Conservation (phyloP, 2,888 invertebrate genomes). For the Cepaea hortensis region DNA sequence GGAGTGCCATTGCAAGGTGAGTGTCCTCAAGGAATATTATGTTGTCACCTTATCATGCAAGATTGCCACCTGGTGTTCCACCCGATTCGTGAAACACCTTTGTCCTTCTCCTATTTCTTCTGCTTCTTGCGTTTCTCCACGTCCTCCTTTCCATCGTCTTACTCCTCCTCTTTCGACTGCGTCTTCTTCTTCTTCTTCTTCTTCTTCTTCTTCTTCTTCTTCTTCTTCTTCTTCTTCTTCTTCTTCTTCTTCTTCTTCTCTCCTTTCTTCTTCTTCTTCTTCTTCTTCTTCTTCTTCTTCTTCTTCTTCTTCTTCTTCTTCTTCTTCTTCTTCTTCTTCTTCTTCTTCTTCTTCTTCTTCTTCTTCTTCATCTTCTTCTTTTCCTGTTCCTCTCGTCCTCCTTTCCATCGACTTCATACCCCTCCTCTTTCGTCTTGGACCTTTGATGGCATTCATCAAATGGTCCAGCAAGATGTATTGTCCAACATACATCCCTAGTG, state of each 20-base stretch:
- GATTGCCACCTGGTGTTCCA: too few relatives aligned
- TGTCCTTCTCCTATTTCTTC: conserved; percentile 8
- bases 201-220: too few relatives aligned
- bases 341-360: background rate
- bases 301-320: conserved; percentile 49
- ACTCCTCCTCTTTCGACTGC: background rate
- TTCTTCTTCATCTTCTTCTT: background rate
- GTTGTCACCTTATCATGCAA: too few relatives aligned
- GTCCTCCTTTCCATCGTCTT: too few relatives aligned
- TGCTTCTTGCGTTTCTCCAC: background rate
- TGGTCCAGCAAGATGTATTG: too few relatives aligned
- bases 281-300: background rate
- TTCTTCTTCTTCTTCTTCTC: background rate
- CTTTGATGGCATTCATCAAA: too few relatives aligned
- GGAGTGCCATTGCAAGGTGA: conserved; percentile 69
- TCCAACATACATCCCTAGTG: too few relatives aligned
- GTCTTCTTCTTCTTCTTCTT: too few relatives aligned
- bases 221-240: conserved; percentile 1
- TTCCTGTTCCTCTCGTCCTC: background rate
- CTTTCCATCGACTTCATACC: too few relatives aligned
- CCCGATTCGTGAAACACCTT: too few relatives aligned
- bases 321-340: background rate
- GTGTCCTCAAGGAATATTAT: background rate
- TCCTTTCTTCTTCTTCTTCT: background rate
- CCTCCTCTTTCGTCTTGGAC: too few relatives aligned